Evolutionary conservation across 2,797 vertebrate species (phyloP), one percentile per base, ranked within the genome.

Genomic region (Notolepis coatsorum): DNA sequence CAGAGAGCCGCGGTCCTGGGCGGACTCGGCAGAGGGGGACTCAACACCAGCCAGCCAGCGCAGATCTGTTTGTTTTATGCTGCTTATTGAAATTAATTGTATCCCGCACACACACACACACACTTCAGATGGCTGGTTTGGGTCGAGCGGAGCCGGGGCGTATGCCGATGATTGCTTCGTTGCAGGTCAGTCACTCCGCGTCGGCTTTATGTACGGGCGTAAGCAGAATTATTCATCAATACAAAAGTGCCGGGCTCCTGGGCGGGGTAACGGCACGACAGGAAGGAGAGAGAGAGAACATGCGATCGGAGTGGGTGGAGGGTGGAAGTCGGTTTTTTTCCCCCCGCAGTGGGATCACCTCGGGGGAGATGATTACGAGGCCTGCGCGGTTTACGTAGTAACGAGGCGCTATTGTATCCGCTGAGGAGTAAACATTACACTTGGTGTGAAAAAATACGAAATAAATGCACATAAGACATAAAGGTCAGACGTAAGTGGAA

Each of bases 401-500:
- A 91, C 86, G 86, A 87, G 81, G 81, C 77, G 58, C 80, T 51
- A 82, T 79, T 71, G 78, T 80, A 79, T 91, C 70, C 78, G 78
- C 81, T 78, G 76, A 80, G 63, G 75, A 76, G 72, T 74, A 85
- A 78, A 85, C 75, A 84, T 87, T 85, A 85, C 66, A 78, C 70
- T 61, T 61, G 48, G 75, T 47, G 67, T 82, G 86, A 67, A 89
- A 85, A 81, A 84, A 85, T 47, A 65, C 82, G 86, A 67, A 89
- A 85, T 81, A 84, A 85, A 74, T 77, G 79, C 80, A 67, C 74
- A 71, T 84, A 84, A 86, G 88, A 89, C 88, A 86, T 85, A 91
- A 91, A 92, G 89, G 91, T 92, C 88, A 91, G 78, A 68, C 54
- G 35, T 87, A 89, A 89, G 86, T 82, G 84, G 86, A 89, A 91